Evolutionary conservation across 1,140 invertebrate genomes (phyloP).

Genomic region (Arctopsyche grandis): DNA sequence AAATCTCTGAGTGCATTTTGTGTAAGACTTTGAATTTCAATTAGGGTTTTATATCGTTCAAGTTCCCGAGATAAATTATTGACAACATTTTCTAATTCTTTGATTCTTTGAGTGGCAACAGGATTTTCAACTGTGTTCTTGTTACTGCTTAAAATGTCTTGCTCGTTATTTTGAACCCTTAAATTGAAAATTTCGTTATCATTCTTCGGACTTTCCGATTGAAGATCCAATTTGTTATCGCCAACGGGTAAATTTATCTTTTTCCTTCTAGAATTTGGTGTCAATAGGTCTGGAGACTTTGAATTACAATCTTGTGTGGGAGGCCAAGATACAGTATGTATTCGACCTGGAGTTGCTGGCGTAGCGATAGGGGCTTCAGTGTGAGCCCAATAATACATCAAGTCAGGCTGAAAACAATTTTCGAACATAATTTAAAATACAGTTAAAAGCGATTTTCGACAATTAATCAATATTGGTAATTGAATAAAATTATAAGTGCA

Average conservation of each 20-base stretch:
- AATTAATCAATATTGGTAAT: background rate
- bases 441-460: background rate
- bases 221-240: conserved; percentile 44
- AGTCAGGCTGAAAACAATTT: conserved; percentile 75
- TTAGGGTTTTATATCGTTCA: conserved; percentile 66
- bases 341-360: conserved; percentile 74
- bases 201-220: conserved; percentile 57
- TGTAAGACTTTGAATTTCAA: conserved; percentile 66
- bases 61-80: conserved; percentile 66
- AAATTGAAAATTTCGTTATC: conserved; percentile 61
- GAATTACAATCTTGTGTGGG: conserved; percentile 53
- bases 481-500: background rate
- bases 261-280: conserved; percentile 50
- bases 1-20: conserved; percentile 65
- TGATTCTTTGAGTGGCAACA: conserved; percentile 51
- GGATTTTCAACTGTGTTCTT: conserved; percentile 41
- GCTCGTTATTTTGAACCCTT: conserved; percentile 60
- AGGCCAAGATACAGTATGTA: conserved; percentile 63
- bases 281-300: conserved; percentile 53
- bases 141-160: conserved; percentile 29
- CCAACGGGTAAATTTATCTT: conserved; percentile 32
- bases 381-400: conserved; percentile 90
- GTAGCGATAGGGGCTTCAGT: conserved; percentile 75
- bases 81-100: conserved; percentile 62
- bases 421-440: background rate